Conservation (phyloP, 2,113 vertebrate genomes). For the Syrmaticus mikado region DNA sequence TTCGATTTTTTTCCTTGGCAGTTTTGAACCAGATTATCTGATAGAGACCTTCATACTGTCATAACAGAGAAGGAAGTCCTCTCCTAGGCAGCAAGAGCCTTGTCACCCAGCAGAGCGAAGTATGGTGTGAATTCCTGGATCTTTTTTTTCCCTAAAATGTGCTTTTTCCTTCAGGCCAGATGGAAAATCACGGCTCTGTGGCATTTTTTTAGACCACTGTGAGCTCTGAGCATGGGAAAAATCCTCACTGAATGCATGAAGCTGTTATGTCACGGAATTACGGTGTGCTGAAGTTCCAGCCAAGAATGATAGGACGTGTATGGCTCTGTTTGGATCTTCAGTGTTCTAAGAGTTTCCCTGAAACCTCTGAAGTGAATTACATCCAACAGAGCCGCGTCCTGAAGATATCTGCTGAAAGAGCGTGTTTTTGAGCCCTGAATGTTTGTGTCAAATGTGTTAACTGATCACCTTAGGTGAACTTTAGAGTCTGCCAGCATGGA, state of each 20-base stretch:
- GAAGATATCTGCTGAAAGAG: background rate
- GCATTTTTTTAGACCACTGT: background rate
- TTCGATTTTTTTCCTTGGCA: background rate
- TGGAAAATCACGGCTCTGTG: background rate
- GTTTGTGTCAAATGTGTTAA: background rate
- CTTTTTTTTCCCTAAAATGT: background rate
- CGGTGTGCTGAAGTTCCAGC: background rate
- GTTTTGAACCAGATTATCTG: background rate
- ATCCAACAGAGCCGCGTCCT: background rate
- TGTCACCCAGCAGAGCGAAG: accelerated
- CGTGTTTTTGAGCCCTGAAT: background rate
- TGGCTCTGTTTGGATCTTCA: background rate
- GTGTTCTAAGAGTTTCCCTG: background rate
- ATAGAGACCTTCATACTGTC: background rate
- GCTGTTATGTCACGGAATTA: background rate
- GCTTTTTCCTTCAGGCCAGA: background rate
- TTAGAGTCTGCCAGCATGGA: background rate
- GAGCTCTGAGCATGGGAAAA: background rate
- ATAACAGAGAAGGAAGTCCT: background rate
- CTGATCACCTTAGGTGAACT: background rate
- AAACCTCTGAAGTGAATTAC: background rate
- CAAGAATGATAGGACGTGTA: background rate
- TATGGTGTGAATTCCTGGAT: background rate
- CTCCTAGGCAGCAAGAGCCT: slow-evolving; percentile 5
- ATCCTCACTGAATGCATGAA: background rate